Evolutionary conservation across 2,113 vertebrate genomes (phyloP).

Genomic region (Pterocles burchelli): DNA sequence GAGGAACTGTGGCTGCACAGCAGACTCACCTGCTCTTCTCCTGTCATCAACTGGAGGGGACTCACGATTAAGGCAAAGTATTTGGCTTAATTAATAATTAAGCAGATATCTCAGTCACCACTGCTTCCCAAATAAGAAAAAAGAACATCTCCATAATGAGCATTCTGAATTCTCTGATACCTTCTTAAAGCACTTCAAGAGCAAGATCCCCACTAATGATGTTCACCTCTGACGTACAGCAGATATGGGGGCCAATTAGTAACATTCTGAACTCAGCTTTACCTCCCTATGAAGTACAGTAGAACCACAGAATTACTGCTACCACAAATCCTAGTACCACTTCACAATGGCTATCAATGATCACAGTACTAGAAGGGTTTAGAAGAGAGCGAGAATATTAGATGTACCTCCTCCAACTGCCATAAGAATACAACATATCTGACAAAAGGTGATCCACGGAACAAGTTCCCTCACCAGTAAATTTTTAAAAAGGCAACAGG

Average conservation of each 20-base stretch:
- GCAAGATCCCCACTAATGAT: background rate
- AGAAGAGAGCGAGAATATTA: background rate
- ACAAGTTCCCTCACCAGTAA: background rate
- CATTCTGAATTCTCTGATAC: background rate
- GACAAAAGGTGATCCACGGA: background rate
- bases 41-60: background rate
- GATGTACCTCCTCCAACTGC: background rate
- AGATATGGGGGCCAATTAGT: background rate
- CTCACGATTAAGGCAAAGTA: background rate
- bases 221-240: background rate
- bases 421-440: background rate
- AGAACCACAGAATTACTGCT: background rate
- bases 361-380: background rate
- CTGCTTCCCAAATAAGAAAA: background rate
- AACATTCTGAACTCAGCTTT: background rate
- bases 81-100: background rate
- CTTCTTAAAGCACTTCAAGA: background rate
- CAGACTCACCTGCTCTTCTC: background rate
- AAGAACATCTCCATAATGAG: background rate
- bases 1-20: background rate
- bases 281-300: background rate
- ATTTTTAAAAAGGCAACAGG: background rate
- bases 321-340: background rate
- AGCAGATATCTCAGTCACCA: background rate
- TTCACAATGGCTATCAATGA: background rate